Evolutionary conservation across 2,113 vertebrate species (phyloP), one percentile per base, ranked within the genome.

Genomic region (Ptilonorhynchus violaceus): DNA sequence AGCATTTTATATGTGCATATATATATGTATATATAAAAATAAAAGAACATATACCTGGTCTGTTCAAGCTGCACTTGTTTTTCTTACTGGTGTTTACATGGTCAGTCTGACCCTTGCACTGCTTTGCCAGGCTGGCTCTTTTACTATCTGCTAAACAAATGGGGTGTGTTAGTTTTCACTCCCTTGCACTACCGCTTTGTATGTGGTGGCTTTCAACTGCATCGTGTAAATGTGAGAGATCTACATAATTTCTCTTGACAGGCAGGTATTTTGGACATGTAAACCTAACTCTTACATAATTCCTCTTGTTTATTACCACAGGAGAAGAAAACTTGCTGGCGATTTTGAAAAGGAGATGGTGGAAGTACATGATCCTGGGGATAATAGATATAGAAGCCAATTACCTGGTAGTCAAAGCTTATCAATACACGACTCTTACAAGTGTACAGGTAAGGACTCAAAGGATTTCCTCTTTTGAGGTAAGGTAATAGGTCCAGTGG

Each of bases 331-430:
- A 99, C 92, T 96, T 99, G 74, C 95, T 99, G 98, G 99, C 99
- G 77, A 99, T 99, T 96, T 98, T 99, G 97, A 99, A 99, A 96
- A 98, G 98, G 93, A 98, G 99, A 97, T 99, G 99, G 99, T 99
- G 99, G 99, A 99, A 99, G 84, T 99, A 99, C 92, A 99, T 99
- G 99, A 99, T 99, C 96, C 98, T 99, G 96, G 99, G 99, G 47
- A 97, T 99, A 93, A 98, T 99, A 94, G 99, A 99, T 97, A 99
- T 99, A 88, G 99, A 99, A 98, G 99, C 99, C 70, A 99, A 99
- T 97, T 99, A 99, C 76, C 97, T 99, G 97, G 98, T 99, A 70
- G 99, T 99, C 50, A 99, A 99, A 97, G 99, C 99, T 77, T 99
- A 99, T 98, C 99, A 99, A 88, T 99, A 99, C 96, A 99, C 99